phyloP scores from a whole-genome alignment of 2,888 invertebrate species.

The Lasioglossum pauxillum region DNA sequence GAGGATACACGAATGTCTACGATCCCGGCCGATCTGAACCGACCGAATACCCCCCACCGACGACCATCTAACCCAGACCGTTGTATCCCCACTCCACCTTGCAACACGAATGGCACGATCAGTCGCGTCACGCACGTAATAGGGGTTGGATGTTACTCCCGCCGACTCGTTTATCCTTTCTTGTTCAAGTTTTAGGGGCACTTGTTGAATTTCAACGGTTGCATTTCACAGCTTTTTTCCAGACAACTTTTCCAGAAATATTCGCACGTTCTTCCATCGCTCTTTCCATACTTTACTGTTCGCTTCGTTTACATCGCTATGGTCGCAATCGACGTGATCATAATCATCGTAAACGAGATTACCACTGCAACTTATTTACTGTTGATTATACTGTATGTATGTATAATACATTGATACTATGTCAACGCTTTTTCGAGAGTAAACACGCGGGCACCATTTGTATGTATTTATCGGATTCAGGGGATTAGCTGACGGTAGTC shows the following conservation, averaged over 20 bases:
- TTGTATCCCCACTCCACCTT: slow-evolving; percentile 44
- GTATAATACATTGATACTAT: background rate
- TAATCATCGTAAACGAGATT: background rate
- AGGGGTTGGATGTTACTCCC: slow-evolving; percentile 67
- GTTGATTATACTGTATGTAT: background rate
- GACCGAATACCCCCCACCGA: slow-evolving; percentile 33
- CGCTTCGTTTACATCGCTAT: background rate
- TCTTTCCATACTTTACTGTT: background rate
- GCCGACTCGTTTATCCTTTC: slow-evolving; percentile 58
- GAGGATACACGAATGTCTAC: slow-evolving; percentile 71
- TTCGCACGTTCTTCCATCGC: slow-evolving; percentile 19
- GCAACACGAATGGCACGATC: slow-evolving; percentile 56
- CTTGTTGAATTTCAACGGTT: slow-evolving; percentile 82
- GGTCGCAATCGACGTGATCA: no score
- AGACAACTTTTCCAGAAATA: slow-evolving; percentile 54
- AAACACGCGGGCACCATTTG: slow-evolving; percentile 47
- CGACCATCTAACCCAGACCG: background rate
- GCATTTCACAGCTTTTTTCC: slow-evolving; percentile 73
- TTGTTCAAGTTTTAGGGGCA: slow-evolving; percentile 70
- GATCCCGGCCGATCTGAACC: slow-evolving; percentile 60
- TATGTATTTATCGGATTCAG: slow-evolving; percentile 71
- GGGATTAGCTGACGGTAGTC: slow-evolving; percentile 61
- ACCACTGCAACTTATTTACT: background rate
- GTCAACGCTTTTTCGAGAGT: slow-evolving; percentile 10
- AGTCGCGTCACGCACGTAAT: slow-evolving; percentile 76